Conservation (phyloP, 2,888 invertebrate species). For the Cancer borealis region DNA sequence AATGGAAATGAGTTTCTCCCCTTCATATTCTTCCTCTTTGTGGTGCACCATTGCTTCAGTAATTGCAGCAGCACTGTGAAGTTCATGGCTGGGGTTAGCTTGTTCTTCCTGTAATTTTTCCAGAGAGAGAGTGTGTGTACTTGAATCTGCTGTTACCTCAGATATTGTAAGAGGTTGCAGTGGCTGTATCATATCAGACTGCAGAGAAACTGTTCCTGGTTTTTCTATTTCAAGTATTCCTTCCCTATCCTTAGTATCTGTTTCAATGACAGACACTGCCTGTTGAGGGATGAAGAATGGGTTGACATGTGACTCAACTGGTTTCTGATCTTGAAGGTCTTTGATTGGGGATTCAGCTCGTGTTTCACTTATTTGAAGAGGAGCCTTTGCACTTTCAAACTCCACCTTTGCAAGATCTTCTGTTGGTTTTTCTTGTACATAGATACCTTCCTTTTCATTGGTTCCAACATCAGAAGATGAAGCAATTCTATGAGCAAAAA, state of each 20-base stretch:
- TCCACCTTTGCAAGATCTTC: constrained; percentile 81
- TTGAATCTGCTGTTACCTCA: constrained; percentile 80
- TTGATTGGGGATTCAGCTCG: constrained; percentile 80
- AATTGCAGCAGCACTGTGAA: constrained; percentile 83
- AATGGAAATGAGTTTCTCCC: constrained; percentile 79
- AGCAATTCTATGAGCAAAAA: constrained; percentile 65
- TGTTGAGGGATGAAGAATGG: constrained; percentile 71
- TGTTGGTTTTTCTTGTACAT: constrained; percentile 82
- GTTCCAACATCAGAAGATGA: constrained; percentile 65
- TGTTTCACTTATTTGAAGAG: constrained; percentile 81
- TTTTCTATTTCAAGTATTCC: constrained; percentile 82
- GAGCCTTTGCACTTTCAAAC: constrained; percentile 79
- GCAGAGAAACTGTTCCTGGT: constrained; percentile 79
- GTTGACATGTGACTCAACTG: constrained; percentile 65
- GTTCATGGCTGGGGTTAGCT: constrained; percentile 78
- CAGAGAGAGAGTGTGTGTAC: constrained; percentile 78
- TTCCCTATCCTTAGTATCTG: constrained; percentile 84
- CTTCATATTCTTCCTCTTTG: constrained; percentile 82
- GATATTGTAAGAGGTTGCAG: constrained; percentile 79
- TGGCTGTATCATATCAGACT: constrained; percentile 65
- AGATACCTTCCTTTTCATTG: constrained; percentile 83
- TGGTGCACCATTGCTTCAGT: constrained; percentile 84
- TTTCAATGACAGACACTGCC: constrained; percentile 80
- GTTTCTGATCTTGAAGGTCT: constrained; percentile 78
- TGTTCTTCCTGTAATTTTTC: constrained; percentile 78